Base-by-base conservation (phyloP, 2,888 invertebrate genomes). In the Salticus scenicus region DNA sequence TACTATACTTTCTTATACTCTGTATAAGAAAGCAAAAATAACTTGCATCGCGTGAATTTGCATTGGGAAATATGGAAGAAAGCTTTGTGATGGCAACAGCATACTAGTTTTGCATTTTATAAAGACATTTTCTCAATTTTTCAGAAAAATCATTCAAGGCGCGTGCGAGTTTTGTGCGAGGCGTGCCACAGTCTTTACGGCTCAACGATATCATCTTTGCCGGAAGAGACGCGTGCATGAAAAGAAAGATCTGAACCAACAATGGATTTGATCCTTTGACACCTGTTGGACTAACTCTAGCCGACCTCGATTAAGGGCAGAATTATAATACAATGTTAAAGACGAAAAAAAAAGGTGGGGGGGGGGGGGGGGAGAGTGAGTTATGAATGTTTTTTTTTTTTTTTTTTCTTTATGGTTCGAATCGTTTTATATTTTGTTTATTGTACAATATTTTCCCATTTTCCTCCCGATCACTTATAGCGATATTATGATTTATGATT, bases 211-310 rank as follows among this genome's bases (percentile, higher is more conserved):
- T 14, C 51, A 76, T 76, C 76, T 42, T 1, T 67, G 71, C 33
- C 78, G 78, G 78, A 78, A 78, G 69, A 51, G 24, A 51, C 51
- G 67, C 76, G 76, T 76, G 51, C 76, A 33, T 20, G 64, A 14
- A 37, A 37, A 37, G 10, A 37, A 37, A 37, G 10, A 4, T 37
- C n/a, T n/a, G n/a, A n/a, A n/a, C n/a, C 70, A 47, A 78, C 78
- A 78, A 78, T 78, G 70, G 78, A n/a, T 70, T 72, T 79, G 79
- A 79, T 79, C 79, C 72, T 69, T 20, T 42, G 47, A 64, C 72
- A 33, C 41, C 28, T 37, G 72, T 42, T 27, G 30, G 24, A 20
- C 17, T n/a, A 30, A 67, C 47, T 30, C 42, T 30, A 42, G 42
- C 20, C 24, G 42, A 75, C 66, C 37, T 33, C 57, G 33, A 47